phyloP scores from a whole-genome alignment of 2,113 vertebrate genomes.

The Phyllopteryx taeniolatus region DNA sequence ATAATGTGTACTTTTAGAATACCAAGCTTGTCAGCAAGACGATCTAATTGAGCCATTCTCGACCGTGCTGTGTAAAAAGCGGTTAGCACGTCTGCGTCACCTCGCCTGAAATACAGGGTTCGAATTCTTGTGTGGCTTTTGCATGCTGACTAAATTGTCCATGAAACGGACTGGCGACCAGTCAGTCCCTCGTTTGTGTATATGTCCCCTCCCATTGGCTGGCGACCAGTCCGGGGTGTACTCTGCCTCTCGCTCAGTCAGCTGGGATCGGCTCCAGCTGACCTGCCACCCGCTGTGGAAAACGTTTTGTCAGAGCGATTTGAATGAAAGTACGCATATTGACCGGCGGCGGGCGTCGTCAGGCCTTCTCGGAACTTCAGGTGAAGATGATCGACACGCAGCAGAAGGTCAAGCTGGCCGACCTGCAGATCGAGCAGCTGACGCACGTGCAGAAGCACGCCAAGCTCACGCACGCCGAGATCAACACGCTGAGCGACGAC shows the following conservation, averaged over 20 bases:
- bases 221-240: neutral
- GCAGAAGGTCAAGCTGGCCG: slow-evolving; percentile 93
- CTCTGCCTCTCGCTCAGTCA: no score
- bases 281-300: no score
- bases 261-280: no score
- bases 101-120: neutral
- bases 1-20: neutral
- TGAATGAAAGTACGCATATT: neutral
- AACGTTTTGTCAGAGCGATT: neutral
- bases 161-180: neutral
- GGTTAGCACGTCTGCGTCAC: neutral
- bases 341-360: neutral
- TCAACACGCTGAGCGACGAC: slow-evolving; percentile 79
- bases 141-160: neutral
- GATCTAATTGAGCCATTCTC: neutral
- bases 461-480: slow-evolving; percentile 85
- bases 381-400: slow-evolving; percentile 95
- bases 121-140: neutral
- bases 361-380: slow-evolving; percentile 95
- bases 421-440: slow-evolving; percentile 94
- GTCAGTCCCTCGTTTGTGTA: neutral
- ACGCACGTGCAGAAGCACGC: slow-evolving; percentile 89
- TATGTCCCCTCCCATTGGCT: no score
- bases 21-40: neutral
- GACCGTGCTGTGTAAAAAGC: no score